Evolutionary conservation across 2,888 invertebrate genomes (phyloP).

Genomic region (Archips xylosteana): DNA sequence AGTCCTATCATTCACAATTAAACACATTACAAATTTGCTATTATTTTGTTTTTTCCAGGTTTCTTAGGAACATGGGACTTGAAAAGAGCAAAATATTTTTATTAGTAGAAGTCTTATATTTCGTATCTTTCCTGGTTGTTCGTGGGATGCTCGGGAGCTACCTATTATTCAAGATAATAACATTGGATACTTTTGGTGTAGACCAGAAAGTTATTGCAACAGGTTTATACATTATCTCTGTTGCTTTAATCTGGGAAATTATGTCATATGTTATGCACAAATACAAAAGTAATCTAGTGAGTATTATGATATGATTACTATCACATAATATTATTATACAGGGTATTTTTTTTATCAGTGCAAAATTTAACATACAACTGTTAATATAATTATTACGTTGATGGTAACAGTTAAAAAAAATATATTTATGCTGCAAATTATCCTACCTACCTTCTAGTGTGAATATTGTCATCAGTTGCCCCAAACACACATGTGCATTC

Average conservation of each 20-base stretch:
- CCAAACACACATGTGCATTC: no score
- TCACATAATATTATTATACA: background rate
- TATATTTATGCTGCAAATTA: no score
- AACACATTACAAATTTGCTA: background rate
- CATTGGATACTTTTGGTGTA: conserved; percentile 69
- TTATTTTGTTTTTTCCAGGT: conserved; percentile 61
- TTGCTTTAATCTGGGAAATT: conserved; percentile 77
- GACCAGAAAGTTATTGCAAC: conserved; percentile 71
- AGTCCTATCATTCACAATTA: no score
- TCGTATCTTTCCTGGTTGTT: conserved; percentile 76
- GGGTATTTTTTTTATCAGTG: no score
- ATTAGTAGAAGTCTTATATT: conserved; percentile 79
- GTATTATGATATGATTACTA: conserved; percentile 46
- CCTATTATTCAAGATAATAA: conserved; percentile 71
- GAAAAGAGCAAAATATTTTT: conserved; percentile 73
- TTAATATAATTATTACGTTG: no score
- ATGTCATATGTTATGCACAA: conserved; percentile 71
- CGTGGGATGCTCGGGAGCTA: conserved; percentile 83
- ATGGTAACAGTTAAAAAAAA: no score
- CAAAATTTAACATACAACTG: no score
- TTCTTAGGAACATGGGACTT: conserved; percentile 81
- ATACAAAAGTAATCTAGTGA: conserved; percentile 70
- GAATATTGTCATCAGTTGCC: no score
- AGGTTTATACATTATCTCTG: conserved; percentile 73
- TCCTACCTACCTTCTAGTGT: no score